Evolutionary conservation across 2,113 vertebrate species (phyloP).

Genomic region (Gymnorhina tibicen): DNA sequence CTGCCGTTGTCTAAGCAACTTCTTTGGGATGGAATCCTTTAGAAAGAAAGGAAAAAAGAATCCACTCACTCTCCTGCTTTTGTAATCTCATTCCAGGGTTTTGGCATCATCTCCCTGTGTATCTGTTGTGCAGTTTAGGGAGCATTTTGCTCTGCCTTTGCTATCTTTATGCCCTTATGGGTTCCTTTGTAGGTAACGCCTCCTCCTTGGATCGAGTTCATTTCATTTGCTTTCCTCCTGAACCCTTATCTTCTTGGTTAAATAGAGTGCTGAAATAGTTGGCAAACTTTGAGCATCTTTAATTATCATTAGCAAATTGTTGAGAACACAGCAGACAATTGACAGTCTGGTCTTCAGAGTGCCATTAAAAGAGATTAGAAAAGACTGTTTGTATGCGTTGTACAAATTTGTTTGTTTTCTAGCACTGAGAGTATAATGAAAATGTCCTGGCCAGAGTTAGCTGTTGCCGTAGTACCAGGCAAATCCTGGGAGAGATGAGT

Average conservation of each 20-base stretch:
- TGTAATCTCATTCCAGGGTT: background rate
- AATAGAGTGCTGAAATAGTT: slow-evolving; percentile 29
- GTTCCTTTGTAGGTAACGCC: background rate
- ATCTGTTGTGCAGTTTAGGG: background rate
- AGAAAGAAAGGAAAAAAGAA: background rate
- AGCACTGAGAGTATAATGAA: slow-evolving; percentile 28
- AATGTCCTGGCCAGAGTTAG: slow-evolving; percentile 35
- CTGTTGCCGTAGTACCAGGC: slow-evolving; percentile 40
- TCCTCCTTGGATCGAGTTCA: background rate
- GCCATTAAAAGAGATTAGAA: slow-evolving; percentile 57
- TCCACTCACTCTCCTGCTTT: background rate
- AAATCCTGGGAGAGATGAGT: background rate
- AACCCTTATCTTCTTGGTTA: slow-evolving; percentile 20
- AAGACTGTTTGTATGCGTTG: slow-evolving; percentile 26
- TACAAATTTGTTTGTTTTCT: slow-evolving; percentile 68
- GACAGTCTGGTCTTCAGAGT: slow-evolving; percentile 29
- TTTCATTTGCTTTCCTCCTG: background rate
- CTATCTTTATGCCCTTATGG: background rate
- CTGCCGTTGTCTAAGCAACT: slow-evolving; percentile 4
- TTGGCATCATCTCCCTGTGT: slow-evolving; percentile 16
- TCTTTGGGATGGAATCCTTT: slow-evolving; percentile 21
- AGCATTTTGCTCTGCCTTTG: background rate
- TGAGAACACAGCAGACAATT: slow-evolving; percentile 39
- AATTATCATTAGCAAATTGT: slow-evolving; percentile 60
- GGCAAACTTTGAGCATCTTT: slow-evolving; percentile 50